Base-by-base conservation (phyloP, 2,888 invertebrate genomes). In the Drosophila picticornis region DNA sequence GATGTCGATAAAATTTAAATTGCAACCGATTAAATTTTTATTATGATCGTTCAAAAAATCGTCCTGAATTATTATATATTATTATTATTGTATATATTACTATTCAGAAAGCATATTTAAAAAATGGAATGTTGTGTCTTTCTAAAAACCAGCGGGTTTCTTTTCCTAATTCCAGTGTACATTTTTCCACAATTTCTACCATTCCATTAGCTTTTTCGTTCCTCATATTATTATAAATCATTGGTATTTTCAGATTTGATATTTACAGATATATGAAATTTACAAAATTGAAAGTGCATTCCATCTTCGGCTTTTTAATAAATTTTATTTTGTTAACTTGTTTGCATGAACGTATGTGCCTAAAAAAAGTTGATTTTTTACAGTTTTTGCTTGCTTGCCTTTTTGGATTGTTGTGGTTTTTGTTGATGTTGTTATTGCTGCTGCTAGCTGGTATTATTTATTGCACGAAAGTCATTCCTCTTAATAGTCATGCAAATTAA, bases 401-500 rank as follows among this genome's bases (percentile, higher is more conserved):
- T 59, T 74, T 64, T 71, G 27, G 43, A 43, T 71, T 83, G 66
- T 66, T 64, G 63, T 72, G 66, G 58, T n/a, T 56, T 34, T 57
- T 76, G 61, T 60, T 48, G 51, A 7, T 67, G 51, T 64, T 75
- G 77, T 62, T 78, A 62, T 57, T 75, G 68, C 25, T 66, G 63
- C 29, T 68, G 70, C 29, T 65, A 53, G 56, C 53, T 57, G 65
- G 75, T 71, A 88, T 85, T 86, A 86, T 86, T 86, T 86, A 86
- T 86, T 90, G 87, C 90, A 83, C 89, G 90, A 86, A 86, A 86
- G 90, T 88, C 90, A 86, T 90, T 88, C 90, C 80, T 80, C 82
- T 91, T 91, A 88, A 91, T 91, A 88, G 86, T 90, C 90, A 90
- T 90, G 91, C 91, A 91, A 90, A 91, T 90, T 91, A 91, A 91